phyloP scores from a whole-genome alignment of 1,140 invertebrate genomes.

The Papilio aristodemus region DNA sequence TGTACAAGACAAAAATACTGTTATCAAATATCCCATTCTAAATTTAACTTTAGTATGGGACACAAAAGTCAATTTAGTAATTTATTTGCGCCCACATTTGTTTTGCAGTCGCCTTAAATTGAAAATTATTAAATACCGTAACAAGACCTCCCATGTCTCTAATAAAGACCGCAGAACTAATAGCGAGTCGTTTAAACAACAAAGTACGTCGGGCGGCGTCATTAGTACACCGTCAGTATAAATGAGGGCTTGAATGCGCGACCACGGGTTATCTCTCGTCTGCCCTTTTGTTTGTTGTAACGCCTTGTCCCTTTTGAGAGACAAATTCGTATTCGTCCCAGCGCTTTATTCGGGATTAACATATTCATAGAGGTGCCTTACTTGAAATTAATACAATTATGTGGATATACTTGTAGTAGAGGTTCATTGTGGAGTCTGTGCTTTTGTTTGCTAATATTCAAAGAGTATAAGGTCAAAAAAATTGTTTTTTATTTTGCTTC shows the following conservation, averaged over 20 bases:
- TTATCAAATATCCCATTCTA: too few relatives aligned
- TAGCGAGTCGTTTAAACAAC: constrained; percentile 26
- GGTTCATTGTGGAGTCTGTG: too few relatives aligned
- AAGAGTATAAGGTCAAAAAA: too few relatives aligned
- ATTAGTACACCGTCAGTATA: constrained; percentile 29
- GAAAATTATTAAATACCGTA: background rate
- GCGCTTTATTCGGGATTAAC: constrained; percentile 23
- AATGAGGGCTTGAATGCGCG: constrained; percentile 15
- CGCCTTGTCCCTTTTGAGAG: constrained; percentile 25
- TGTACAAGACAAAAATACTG: too few relatives aligned
- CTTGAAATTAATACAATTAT: background rate
- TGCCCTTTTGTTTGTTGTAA: constrained; percentile 28
- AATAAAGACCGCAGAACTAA: constrained; percentile 24
- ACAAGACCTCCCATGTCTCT: constrained; percentile 20
- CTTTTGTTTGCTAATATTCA: too few relatives aligned
- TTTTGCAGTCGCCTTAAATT: background rate
- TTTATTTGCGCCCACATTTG: background rate
- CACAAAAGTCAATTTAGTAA: too few relatives aligned
- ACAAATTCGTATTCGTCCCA: constrained; percentile 26
- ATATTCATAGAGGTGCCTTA: constrained; percentile 12
- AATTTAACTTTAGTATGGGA: too few relatives aligned
- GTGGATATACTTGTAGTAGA: background rate
- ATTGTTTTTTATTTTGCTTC: too few relatives aligned
- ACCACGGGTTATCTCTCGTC: constrained; percentile 15
- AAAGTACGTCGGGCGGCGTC: constrained; percentile 24